Evolutionary conservation across 30 jellyfish, hydroid and myxozoan species (phyloP).

Genomic region (Mastigias papua): DNA sequence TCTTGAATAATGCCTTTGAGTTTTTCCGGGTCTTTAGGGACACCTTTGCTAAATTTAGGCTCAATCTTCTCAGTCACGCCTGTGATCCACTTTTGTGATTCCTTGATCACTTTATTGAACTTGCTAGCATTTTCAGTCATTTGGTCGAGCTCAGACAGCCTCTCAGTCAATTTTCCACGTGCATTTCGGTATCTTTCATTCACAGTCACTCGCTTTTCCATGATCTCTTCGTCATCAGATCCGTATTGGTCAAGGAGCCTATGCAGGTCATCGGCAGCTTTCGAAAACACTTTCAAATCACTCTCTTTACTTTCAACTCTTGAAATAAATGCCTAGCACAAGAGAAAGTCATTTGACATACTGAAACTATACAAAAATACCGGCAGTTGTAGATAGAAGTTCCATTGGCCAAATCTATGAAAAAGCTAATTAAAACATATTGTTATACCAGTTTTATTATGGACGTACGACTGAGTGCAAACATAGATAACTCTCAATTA

Average conservation of each 20-base stretch:
- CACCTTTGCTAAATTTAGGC: constrained; percentile 71
- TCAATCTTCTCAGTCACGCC: constrained; percentile 70
- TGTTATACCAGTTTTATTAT: too few species aligned
- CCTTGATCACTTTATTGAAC: constrained; percentile 63
- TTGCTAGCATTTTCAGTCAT: constrained; percentile 74
- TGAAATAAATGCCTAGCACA: constrained; percentile 59
- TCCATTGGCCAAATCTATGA: too few species aligned
- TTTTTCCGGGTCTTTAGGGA: constrained; percentile 68
- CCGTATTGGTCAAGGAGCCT: constrained; percentile 75
- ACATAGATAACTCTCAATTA: too few species aligned
- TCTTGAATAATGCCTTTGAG: constrained; percentile 65
- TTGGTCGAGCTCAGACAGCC: constrained; percentile 83
- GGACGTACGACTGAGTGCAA: too few species aligned
- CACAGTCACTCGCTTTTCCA: constrained; percentile 25
- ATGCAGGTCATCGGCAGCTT: constrained; percentile 73
- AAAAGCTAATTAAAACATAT: too few species aligned
- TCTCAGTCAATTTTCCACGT: constrained; percentile 77
- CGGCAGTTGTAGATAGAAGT: too few species aligned
- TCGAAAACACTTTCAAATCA: constrained; percentile 77
- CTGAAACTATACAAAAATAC: too few species aligned
- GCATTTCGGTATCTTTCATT: constrained; percentile 71
- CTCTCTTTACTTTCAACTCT: constrained; percentile 76
- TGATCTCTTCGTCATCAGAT: constrained; percentile 82
- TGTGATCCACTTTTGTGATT: constrained; percentile 58
- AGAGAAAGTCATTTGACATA: not conserved